These are phyloP conservation scores for Rhincodon typus DNA, from an alignment of 2,797 vertebrate genomes.

Conservation along the genomic window DNA sequence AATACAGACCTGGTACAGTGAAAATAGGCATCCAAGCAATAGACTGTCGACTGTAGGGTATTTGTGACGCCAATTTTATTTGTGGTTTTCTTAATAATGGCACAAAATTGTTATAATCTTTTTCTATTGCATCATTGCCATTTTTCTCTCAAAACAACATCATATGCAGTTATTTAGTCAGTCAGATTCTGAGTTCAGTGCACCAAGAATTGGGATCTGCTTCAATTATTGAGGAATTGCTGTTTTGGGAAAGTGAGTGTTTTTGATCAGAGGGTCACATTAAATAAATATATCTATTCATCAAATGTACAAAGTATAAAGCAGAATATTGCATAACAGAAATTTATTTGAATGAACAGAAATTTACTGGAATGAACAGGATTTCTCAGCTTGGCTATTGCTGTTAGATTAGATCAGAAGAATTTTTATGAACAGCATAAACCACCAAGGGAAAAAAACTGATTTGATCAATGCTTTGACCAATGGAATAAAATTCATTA, in stretches of 20 bases:
- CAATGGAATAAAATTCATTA: too few relatives aligned
- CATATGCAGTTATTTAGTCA: constrained; percentile 27
- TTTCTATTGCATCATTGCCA: constrained; percentile 2
- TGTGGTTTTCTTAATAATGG: constrained; percentile 26
- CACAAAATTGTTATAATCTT: constrained; percentile 25
- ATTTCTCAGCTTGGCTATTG: not conserved
- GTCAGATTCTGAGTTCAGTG: not conserved
- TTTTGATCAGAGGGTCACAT: not conserved
- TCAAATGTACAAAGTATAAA: not conserved
- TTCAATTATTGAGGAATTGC: constrained; percentile 3
- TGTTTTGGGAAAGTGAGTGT: not conserved
- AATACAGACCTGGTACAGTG: not conserved
- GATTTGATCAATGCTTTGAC: too few relatives aligned
- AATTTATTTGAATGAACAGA: not conserved
- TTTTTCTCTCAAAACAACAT: constrained; percentile 29
- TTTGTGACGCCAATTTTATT: constrained; percentile 30
- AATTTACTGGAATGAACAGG: not conserved
- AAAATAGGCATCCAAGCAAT: not conserved
- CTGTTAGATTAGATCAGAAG: not conserved
- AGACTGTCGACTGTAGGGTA: not conserved
- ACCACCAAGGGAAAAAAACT: not conserved
- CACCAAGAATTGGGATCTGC: not conserved
- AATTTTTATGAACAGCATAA: not conserved
- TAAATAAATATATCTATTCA: not conserved
- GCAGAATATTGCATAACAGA: not conserved